A percentile compares a stretch with the other conserved stretches of the same genome.
Evolutionary conservation across 1,140 invertebrate genomes (phyloP).

Genomic region (Zophobas morio): DNA sequence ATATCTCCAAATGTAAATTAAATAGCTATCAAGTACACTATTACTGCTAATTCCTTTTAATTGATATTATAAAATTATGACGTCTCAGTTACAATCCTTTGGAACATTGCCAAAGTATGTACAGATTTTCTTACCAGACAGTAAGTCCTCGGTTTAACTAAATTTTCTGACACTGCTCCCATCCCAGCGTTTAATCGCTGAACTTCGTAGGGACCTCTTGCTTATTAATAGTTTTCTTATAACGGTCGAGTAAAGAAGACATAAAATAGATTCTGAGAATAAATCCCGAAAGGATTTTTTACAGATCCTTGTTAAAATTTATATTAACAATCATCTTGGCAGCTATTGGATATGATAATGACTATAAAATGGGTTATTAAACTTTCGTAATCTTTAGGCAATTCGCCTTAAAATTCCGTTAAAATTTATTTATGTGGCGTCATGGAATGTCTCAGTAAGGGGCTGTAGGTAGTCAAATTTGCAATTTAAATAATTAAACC

Average conservation of each 20-base stretch:
- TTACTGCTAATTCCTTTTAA: constrained; percentile 49
- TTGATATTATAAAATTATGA: constrained; percentile 52
- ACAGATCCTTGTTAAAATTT: constrained; percentile 18
- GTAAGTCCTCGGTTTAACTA: constrained; percentile 37
- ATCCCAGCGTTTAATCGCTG: constrained; percentile 35
- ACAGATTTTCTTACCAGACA: constrained; percentile 43
- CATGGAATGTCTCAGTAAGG: constrained; percentile 42
- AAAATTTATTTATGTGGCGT: constrained; percentile 47
- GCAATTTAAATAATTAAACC: constrained; percentile 56
- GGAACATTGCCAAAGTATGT: constrained; percentile 45
- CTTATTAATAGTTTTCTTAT: constrained; percentile 37
- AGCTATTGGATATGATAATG: constrained; percentile 31
- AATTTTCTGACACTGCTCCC: constrained; percentile 29
- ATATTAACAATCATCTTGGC: constrained; percentile 22
- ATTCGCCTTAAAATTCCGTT: constrained; percentile 44
- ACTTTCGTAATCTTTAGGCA: constrained; percentile 47
- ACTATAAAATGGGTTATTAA: constrained; percentile 41
- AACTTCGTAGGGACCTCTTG: constrained; percentile 26
- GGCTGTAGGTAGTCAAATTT: constrained; percentile 50
- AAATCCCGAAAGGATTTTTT: constrained; percentile 2
- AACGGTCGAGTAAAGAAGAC: background rate
- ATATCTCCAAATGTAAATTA: constrained; percentile 49
- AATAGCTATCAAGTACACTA: constrained; percentile 47
- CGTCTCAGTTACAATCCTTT: constrained; percentile 50
- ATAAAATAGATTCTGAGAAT: background rate